A percentile compares a stretch with the other conserved stretches of the same genome.
Conservation (phyloP, 2,888 invertebrate species). For the Eupithecia subfuscata region DNA sequence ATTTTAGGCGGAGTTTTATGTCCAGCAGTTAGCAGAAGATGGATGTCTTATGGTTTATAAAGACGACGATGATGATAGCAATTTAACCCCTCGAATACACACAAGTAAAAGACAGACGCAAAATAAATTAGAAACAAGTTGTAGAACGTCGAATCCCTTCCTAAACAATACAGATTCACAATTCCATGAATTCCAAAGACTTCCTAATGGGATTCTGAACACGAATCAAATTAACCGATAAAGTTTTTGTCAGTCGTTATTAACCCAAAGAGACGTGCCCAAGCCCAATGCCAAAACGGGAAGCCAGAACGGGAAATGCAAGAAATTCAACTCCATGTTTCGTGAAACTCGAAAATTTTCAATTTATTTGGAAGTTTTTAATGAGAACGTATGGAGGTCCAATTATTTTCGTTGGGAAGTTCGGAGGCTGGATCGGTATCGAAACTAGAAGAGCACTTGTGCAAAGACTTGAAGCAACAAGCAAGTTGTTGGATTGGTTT, state of each 20-base stretch:
- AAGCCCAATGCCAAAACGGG: constrained; percentile 48
- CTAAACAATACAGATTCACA: constrained; percentile 56
- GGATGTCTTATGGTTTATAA: neutral
- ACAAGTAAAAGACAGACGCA: neutral
- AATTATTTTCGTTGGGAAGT: constrained; percentile 5
- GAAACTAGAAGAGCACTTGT: constrained; percentile 10
- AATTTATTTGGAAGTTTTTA: constrained; percentile 12
- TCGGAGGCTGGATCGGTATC: neutral
- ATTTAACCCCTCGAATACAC: neutral
- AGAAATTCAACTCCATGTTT: constrained; percentile 19
- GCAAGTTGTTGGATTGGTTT: neutral
- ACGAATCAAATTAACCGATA: constrained; percentile 81
- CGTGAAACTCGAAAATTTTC: constrained; percentile 14
- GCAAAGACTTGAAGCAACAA: constrained; percentile 14
- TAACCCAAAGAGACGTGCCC: constrained; percentile 54
- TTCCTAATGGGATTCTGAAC: constrained; percentile 67
- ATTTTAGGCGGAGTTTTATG: neutral
- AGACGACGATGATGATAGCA: neutral
- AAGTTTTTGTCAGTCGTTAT: constrained; percentile 72
- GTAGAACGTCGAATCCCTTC: neutral
- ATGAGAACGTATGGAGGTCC: constrained; percentile 19
- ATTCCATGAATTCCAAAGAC: constrained; percentile 57
- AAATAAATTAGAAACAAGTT: constrained; percentile 4
- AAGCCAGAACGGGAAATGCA: constrained; percentile 20
- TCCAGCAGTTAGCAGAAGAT: neutral